Evolutionary conservation across 2,113 vertebrate species (phyloP).

Genomic region (Macquaria australasica): DNA sequence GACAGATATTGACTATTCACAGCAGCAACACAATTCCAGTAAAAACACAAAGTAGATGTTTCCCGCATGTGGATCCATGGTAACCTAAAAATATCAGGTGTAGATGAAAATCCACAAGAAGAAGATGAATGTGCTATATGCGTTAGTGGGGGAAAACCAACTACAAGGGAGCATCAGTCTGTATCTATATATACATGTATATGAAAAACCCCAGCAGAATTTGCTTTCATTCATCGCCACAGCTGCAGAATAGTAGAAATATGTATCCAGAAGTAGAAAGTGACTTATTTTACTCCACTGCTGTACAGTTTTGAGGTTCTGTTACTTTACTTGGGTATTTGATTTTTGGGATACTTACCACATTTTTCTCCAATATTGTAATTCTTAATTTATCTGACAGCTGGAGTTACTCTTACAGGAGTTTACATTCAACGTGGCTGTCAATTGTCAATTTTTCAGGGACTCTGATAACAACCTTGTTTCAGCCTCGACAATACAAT

Average conservation of each 20-base stretch:
- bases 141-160: neutral
- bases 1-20: constrained; percentile 2
- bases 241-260: neutral
- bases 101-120: neutral
- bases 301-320: neutral
- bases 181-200: neutral
- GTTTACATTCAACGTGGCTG: neutral
- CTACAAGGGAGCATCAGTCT: neutral
- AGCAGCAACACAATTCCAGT: neutral
- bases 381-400: neutral
- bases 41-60: neutral
- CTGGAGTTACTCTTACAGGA: neutral
- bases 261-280: neutral
- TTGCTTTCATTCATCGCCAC: neutral
- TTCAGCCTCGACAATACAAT: too few relatives aligned
- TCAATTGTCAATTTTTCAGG: too few relatives aligned
- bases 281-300: neutral
- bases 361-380: neutral
- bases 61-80: constrained; percentile 5
- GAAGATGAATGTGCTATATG: neutral
- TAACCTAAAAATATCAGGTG: neutral
- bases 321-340: neutral
- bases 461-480: too few relatives aligned
- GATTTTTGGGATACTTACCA: too few relatives aligned
- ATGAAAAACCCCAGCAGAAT: neutral